Evolutionary conservation across 2,888 invertebrate genomes (phyloP), one percentile per base, ranked within the genome.

Genomic region (Habrosyne pyritoides): DNA sequence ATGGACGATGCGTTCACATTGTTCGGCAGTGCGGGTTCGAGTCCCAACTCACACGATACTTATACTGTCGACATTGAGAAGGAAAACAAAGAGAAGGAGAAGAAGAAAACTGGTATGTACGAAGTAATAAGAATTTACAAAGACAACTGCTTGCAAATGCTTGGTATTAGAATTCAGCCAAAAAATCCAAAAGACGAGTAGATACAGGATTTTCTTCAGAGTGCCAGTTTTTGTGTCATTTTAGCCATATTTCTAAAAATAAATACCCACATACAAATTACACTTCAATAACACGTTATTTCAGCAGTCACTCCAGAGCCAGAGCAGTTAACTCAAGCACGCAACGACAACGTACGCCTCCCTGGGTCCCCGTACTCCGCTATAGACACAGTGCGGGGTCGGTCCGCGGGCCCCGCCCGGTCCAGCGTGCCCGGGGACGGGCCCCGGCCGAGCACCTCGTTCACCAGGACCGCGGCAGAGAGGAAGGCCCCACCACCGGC

Each of bases 1-100:
- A 93, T 96, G 76, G 96, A 96, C 71, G 96, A 96, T 70, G 96
- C 96, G 0, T 96, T 96, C 86, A 96, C 95, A 60, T 87, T 96
- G 56, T 96, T 96, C 81, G 95, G 95, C 3, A 95, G 94, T 71
- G 93, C 94, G 28, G 94, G 93, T 53, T 92, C 93, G 18, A 94
- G 93, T 66, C 90, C 93, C n/a, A 77, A 84, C 60, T 85, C 90
- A 0, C 83, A 83, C 12, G 84, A 86, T 24, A 84, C 89, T 0
- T 86, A 77, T 51, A 84, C 81, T 0, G 69, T 84, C 0, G 84
- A 84, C 21, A 64, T 67, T 5, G 75, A 78, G 53, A 66, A 67
- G 51, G 69, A 73, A 24, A 71, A 66, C 49, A 70, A 55, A 22
- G 72, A 73, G 2, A 80, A 64, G 42, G 68, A 64, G 18, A 73